Percentiles rank a stretch among this genome's conserved stretches.
These are phyloP conservation scores for Dasypolia templi DNA, from an alignment of 2,888 invertebrate genomes.

Conservation along the genomic window DNA sequence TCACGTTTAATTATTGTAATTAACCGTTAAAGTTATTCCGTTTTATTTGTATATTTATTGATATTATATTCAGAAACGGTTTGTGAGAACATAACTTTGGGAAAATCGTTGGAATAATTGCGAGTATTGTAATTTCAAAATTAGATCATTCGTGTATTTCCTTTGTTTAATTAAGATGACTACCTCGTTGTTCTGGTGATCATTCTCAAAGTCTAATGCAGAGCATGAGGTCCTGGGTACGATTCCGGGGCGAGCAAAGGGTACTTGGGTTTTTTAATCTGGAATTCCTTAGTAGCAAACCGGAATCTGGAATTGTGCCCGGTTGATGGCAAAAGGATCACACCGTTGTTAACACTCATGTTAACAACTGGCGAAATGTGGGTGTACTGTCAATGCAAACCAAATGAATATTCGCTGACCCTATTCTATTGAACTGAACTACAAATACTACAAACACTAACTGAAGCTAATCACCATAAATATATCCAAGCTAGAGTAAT, in stretches of 20 bases:
- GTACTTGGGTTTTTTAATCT: not conserved
- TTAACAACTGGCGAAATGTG: not conserved
- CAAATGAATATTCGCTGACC: not conserved
- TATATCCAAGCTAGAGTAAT: not conserved
- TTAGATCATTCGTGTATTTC: not conserved
- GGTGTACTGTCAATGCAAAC: not conserved
- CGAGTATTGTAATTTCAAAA: not conserved
- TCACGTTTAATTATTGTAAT: constrained; percentile 8
- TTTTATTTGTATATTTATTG: constrained; percentile 6
- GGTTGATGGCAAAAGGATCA: not conserved
- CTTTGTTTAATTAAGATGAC: not conserved
- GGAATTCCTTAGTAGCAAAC: not conserved
- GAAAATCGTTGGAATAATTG: not conserved
- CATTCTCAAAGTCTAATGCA: too few relatives aligned
- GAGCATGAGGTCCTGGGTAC: not conserved
- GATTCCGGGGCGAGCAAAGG: too few relatives aligned
- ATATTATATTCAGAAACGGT: not conserved
- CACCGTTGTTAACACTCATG: too few relatives aligned
- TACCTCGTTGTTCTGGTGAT: not conserved
- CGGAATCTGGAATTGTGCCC: too few relatives aligned
- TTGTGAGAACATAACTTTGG: not conserved
- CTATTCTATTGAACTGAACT: not conserved
- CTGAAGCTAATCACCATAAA: constrained; percentile 28
- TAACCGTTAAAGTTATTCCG: constrained; percentile 1
- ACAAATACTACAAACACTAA: constrained; percentile 3